These are phyloP conservation scores for Tenualosa ilisha DNA, from an alignment of 2,797 vertebrate species.

Conservation along the genomic window DNA sequence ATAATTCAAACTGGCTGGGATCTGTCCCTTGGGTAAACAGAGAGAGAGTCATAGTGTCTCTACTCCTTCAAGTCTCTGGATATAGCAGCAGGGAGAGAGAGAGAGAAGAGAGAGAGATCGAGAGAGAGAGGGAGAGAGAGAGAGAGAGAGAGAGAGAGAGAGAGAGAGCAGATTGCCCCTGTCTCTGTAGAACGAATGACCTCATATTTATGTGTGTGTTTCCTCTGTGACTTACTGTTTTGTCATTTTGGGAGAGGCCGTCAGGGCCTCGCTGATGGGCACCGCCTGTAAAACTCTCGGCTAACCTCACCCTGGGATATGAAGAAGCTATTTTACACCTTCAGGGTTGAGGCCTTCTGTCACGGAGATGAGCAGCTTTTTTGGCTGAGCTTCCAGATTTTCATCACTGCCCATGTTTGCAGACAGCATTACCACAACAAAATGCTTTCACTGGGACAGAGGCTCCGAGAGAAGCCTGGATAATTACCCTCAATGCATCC, in stretches of 20 bases:
- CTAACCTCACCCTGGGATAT: not conserved
- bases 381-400: not conserved
- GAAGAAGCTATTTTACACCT: not conserved
- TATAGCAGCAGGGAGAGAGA: not conserved
- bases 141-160: not conserved
- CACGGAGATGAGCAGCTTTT: not conserved
- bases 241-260: slow-evolving; percentile 6
- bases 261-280: not conserved
- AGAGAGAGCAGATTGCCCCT: not conserved
- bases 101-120: not conserved
- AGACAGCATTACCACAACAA: not conserved
- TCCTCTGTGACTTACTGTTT: slow-evolving; percentile 18
- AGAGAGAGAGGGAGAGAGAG: not conserved
- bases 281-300: not conserved
- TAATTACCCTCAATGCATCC: not conserved
- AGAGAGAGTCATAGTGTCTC: not conserved
- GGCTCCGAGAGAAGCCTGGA: not conserved
- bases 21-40: not conserved
- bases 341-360: not conserved
- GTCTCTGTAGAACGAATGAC: not conserved
- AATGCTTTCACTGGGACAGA: not conserved
- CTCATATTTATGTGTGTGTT: slow-evolving; percentile 33
- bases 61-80: not conserved
- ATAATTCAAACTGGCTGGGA: not conserved
- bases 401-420: not conserved